These are phyloP conservation scores for Chrysomallon squamiferum DNA, from an alignment of 1,140 invertebrate species.

Conservation along the genomic window DNA sequence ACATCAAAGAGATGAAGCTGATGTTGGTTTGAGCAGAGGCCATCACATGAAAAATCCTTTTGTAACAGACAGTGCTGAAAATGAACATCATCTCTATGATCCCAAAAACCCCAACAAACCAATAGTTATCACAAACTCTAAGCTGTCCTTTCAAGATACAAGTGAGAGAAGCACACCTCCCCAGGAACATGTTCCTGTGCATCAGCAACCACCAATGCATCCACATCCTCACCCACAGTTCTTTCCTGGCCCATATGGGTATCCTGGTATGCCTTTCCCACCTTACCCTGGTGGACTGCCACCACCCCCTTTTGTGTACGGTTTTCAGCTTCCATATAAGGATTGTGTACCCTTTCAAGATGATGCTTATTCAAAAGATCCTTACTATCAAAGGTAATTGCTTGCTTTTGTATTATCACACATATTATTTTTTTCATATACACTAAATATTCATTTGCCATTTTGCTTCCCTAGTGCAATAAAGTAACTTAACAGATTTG, in stretches of 20 bases:
- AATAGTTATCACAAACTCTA: constrained; percentile 66
- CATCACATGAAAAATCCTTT: constrained; percentile 7
- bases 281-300: constrained; percentile 3
- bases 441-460: no score
- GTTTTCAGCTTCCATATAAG: constrained; percentile 12
- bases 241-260: background rate
- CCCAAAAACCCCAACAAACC: constrained; percentile 76
- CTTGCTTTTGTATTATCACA: background rate
- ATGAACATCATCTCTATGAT: constrained; percentile 67
- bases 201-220: constrained; percentile 10
- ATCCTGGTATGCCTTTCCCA: constrained; percentile 12
- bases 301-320: constrained; percentile 17
- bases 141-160: constrained; percentile 22
- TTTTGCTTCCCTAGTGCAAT: no score
- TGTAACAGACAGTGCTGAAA: constrained; percentile 4
- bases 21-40: background rate
- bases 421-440: no score
- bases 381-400: constrained; percentile 24
- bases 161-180: constrained; percentile 16
- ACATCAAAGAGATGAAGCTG: constrained; percentile 1
- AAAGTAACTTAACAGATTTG: no score
- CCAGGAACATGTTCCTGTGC: constrained; percentile 9
- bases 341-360: constrained; percentile 13
- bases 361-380: constrained; percentile 19
- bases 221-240: background rate